These are phyloP conservation scores for Gerris buenoi DNA, from an alignment of 1,140 invertebrate species.

Conservation along the genomic window DNA sequence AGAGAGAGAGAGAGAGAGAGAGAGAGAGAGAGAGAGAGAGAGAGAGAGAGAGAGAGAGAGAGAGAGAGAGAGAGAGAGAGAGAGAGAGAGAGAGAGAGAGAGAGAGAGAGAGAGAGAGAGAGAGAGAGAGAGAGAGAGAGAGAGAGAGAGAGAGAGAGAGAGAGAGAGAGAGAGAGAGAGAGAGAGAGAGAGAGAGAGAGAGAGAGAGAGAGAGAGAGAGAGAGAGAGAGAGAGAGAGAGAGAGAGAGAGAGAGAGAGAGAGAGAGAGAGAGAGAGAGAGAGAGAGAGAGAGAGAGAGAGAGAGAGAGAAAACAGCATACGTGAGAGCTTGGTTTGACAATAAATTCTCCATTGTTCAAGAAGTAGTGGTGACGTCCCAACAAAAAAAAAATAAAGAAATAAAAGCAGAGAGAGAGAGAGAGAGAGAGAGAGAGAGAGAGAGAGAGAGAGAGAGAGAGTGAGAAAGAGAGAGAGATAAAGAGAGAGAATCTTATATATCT, in stretches of 20 bases:
- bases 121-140: too few relatives aligned
- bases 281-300: constrained; percentile 4
- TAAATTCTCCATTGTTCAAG: too few relatives aligned
- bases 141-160: constrained; percentile 2
- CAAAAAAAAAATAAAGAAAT: too few relatives aligned
- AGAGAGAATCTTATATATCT: too few relatives aligned
- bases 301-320: constrained; percentile 5
- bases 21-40: constrained; percentile 7
- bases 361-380: too few relatives aligned
- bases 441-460: too few relatives aligned
- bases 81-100: constrained; percentile 12
- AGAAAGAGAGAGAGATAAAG: too few relatives aligned
- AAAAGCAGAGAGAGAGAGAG: too few relatives aligned
- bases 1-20: constrained; percentile 2
- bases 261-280: constrained; percentile 7
- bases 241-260: constrained; percentile 4
- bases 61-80: constrained; percentile 11
- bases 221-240: not conserved
- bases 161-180: constrained; percentile 3
- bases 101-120: constrained; percentile 7
- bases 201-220: constrained; percentile 2
- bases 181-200: constrained; percentile 11
- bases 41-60: constrained; percentile 3
- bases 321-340: too few relatives aligned
- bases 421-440: too few relatives aligned